Conservation (phyloP, 2,797 vertebrate species). For the Lepilemur septentrionalis region DNA sequence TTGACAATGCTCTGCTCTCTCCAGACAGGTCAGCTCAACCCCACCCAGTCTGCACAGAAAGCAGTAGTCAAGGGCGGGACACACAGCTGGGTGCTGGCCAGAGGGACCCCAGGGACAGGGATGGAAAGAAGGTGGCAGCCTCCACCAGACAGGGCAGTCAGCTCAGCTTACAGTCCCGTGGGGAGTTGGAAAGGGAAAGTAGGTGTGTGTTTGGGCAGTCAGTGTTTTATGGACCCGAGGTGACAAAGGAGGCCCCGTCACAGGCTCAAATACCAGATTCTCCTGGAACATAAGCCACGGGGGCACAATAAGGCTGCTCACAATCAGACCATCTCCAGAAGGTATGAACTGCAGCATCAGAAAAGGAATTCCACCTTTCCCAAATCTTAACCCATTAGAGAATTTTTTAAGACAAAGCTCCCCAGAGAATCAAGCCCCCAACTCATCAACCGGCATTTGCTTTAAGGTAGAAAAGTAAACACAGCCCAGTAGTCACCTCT, state of each 20-base stretch:
- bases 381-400: background rate
- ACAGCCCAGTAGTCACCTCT: rapidly evolving
- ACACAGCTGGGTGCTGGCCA: background rate
- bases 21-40: background rate
- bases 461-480: background rate
- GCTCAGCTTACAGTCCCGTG: rapidly evolving
- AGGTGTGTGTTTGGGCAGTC: background rate
- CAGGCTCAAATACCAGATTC: background rate
- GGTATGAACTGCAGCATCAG: background rate
- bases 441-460: too few relatives aligned
- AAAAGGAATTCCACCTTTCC: background rate
- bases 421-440: background rate
- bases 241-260: background rate
- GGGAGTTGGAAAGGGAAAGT: background rate
- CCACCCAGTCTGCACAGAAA: rapidly evolving
- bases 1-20: background rate
- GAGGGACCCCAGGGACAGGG: background rate
- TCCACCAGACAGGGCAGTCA: rapidly evolving
- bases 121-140: background rate
- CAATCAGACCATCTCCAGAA: background rate
- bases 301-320: background rate
- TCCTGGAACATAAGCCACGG: background rate
- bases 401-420: background rate
- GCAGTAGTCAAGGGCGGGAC: background rate
- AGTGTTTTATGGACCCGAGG: rapidly evolving